These are phyloP conservation scores for Aphodius granarius DNA, from an alignment of 2,888 invertebrate species.

Conservation along the genomic window DNA sequence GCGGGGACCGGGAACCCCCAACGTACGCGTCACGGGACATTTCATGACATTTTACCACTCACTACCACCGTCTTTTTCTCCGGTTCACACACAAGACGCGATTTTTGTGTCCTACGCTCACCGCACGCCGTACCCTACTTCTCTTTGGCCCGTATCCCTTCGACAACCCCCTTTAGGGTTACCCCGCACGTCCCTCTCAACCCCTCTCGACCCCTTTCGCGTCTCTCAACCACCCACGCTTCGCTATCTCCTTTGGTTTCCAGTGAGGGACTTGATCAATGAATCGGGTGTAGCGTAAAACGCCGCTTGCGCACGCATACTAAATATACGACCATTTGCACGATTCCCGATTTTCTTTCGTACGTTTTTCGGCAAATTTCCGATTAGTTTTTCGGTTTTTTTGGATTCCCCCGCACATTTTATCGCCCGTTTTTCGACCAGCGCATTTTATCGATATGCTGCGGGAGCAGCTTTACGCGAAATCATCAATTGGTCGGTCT, in stretches of 20 bases:
- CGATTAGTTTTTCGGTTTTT: neutral
- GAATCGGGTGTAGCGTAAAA: constrained; percentile 53
- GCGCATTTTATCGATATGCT: neutral
- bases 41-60: constrained; percentile 49
- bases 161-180: neutral
- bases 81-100: constrained; percentile 8
- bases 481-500: neutral
- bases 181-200: constrained; percentile 9
- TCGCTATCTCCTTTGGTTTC: constrained; percentile 12
- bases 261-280: constrained; percentile 51
- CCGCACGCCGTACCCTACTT: neutral
- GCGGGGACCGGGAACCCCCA: constrained; percentile 68
- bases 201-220: constrained; percentile 20
- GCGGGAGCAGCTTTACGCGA: neutral
- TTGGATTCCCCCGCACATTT: neutral
- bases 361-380: neutral
- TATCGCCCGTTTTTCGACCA: neutral
- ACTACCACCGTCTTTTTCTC: constrained; percentile 15
- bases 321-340: constrained; percentile 23
- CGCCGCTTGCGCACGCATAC: constrained; percentile 46
- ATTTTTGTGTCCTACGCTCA: neutral
- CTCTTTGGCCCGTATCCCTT: constrained; percentile 17
- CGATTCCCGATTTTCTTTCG: neutral
- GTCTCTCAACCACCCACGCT: constrained; percentile 3
- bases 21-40: constrained; percentile 67